Percentiles rank a stretch among this genome's conserved stretches.
Evolutionary conservation across 2,113 vertebrate species (phyloP).

Genomic region (Nothocercus nigrocapillus): DNA sequence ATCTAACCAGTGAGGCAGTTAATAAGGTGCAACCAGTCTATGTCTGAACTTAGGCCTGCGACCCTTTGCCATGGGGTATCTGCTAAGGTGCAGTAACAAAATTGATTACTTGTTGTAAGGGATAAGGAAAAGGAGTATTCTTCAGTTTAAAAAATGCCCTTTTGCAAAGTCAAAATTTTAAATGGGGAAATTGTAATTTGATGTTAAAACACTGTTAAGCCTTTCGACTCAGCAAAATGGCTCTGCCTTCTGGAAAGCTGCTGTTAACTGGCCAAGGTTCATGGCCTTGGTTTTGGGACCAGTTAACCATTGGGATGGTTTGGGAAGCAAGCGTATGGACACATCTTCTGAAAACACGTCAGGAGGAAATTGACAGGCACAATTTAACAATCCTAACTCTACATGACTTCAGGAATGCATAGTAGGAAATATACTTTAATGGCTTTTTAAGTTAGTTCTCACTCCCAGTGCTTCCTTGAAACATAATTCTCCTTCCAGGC

Average conservation of each 20-base stretch:
- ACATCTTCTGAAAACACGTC: background rate
- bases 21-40: background rate
- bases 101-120: background rate
- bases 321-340: background rate
- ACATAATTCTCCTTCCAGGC: background rate
- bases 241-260: background rate
- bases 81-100: background rate
- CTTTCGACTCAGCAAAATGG: background rate
- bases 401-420: background rate
- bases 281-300: background rate
- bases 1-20: background rate
- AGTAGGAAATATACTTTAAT: background rate
- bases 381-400: slow-evolving; percentile 44
- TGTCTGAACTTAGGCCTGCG: background rate
- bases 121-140: background rate
- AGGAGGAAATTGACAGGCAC: background rate
- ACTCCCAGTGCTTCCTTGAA: rapidly evolving
- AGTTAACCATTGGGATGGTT: no score
- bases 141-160: background rate
- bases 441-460: background rate
- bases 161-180: background rate
- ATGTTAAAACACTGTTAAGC: background rate
- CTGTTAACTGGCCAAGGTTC: background rate
- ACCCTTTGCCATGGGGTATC: background rate
- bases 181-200: background rate